Conservation (phyloP, 2,888 invertebrate genomes). For the Molorchus minor region DNA sequence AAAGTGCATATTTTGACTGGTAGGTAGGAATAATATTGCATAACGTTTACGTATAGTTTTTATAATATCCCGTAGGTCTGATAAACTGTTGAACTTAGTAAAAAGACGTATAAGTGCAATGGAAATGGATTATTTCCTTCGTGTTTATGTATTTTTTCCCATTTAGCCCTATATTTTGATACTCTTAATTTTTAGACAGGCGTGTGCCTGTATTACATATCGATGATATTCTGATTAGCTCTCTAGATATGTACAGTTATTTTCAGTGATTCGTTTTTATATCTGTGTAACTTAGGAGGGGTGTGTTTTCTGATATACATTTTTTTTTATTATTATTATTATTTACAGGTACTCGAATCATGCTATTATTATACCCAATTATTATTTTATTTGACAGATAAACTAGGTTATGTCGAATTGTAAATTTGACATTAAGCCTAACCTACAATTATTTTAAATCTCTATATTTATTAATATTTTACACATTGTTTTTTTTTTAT, state of each 20-base stretch:
- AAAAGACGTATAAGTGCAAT: conserved; percentile 54
- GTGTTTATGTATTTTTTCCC: conserved; percentile 47
- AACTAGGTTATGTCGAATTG: too few species aligned
- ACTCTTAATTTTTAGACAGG: conserved; percentile 54
- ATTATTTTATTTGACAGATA: too few species aligned
- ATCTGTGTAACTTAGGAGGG: conserved; percentile 44
- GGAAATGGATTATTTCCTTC: conserved; percentile 51
- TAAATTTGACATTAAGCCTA: too few species aligned
- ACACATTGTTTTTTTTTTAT: conserved; percentile 17
- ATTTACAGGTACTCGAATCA: too few species aligned
- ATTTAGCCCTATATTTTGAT: conserved; percentile 58
- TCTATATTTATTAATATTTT: too few species aligned
- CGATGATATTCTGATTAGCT: conserved; percentile 56
- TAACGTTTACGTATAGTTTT: conserved; percentile 32
- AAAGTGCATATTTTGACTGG: conserved; percentile 37
- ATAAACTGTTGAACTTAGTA: conserved; percentile 22
- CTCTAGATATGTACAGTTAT: conserved; percentile 53
- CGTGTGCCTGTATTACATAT: conserved; percentile 57
- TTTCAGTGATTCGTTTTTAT: conserved; percentile 43
- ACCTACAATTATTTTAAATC: too few species aligned
- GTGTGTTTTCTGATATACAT: conserved; percentile 45
- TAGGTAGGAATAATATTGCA: conserved; percentile 35
- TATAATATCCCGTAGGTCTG: conserved; percentile 21
- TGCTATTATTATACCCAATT: too few species aligned
- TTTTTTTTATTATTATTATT: conserved; percentile 25